phyloP scores from a whole-genome alignment of 2,888 invertebrate genomes.

The Stratiomys singularior region DNA sequence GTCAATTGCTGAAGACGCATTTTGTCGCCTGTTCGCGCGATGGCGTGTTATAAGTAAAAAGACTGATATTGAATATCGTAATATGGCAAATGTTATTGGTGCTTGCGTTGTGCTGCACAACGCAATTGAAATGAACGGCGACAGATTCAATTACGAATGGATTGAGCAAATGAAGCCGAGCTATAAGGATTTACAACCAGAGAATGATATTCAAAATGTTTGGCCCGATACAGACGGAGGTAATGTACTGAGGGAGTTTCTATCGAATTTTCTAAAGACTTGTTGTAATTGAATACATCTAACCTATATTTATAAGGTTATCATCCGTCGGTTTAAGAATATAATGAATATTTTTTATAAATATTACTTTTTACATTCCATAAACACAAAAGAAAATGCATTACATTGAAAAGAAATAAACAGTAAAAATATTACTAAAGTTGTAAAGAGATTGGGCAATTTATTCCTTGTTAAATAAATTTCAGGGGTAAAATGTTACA shows the following conservation, averaged over 20 bases:
- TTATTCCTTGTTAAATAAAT: no score
- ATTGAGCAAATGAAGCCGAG: constrained; percentile 33
- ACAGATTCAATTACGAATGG: constrained; percentile 60
- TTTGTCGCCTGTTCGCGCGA: constrained; percentile 61
- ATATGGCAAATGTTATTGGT: constrained; percentile 59
- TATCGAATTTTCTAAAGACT: constrained; percentile 39
- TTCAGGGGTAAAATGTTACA: no score
- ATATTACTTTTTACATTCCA: background rate
- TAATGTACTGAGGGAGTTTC: constrained; percentile 15
- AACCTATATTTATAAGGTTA: background rate
- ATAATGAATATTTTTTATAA: background rate
- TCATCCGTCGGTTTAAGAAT: background rate
- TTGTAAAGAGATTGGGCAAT: no score
- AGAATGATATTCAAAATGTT: background rate
- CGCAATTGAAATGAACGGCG: constrained; percentile 59
- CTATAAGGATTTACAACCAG: constrained; percentile 29
- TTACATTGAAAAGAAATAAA: no score
- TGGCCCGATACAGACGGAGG: constrained; percentile 13
- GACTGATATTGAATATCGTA: constrained; percentile 59
- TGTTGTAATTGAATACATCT: constrained; percentile 25
- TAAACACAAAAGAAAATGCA: no score
- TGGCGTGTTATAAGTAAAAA: constrained; percentile 61
- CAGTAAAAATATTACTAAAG: no score
- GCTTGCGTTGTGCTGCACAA: constrained; percentile 63
- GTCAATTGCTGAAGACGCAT: constrained; percentile 59